phyloP scores from a whole-genome alignment of 2,888 invertebrate genomes.

The Cephus nigrinus region DNA sequence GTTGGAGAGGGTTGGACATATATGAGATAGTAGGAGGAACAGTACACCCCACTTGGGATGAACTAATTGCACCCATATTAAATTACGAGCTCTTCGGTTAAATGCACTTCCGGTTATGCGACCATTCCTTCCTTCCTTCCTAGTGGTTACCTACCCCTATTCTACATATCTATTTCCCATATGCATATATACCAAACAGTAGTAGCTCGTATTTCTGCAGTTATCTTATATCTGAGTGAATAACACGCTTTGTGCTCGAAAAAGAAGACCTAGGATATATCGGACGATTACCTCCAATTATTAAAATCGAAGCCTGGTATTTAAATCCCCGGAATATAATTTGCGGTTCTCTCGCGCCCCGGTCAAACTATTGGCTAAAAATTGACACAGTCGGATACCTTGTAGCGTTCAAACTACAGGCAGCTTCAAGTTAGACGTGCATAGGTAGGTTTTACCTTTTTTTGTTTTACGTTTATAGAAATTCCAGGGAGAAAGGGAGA shows the following conservation, averaged over 20 bases:
- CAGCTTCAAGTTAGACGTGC: neutral
- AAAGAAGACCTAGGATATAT: too few relatives aligned
- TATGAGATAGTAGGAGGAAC: neutral
- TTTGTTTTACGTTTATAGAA: constrained; percentile 6
- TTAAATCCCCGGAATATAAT: too few relatives aligned
- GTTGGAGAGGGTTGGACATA: neutral
- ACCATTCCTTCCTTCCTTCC: neutral
- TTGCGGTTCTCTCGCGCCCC: too few relatives aligned
- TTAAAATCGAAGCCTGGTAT: too few relatives aligned
- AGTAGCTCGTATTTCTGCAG: neutral
- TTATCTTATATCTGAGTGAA: neutral
- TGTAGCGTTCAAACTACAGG: neutral
- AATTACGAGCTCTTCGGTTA: neutral
- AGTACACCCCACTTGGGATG: neutral
- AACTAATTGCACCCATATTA: neutral
- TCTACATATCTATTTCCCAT: neutral
- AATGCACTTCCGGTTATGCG: neutral
- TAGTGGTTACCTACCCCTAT: neutral
- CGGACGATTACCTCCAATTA: too few relatives aligned
- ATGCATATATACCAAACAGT: neutral
- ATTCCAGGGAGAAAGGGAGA: neutral
- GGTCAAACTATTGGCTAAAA: neutral
- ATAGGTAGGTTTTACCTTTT: constrained; percentile 3
- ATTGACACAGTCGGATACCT: neutral
- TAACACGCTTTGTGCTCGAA: neutral